Percentiles rank a stretch among this genome's conserved stretches.
Evolutionary conservation across 1,140 invertebrate genomes (phyloP).

Genomic region (Eciton burchellii): DNA sequence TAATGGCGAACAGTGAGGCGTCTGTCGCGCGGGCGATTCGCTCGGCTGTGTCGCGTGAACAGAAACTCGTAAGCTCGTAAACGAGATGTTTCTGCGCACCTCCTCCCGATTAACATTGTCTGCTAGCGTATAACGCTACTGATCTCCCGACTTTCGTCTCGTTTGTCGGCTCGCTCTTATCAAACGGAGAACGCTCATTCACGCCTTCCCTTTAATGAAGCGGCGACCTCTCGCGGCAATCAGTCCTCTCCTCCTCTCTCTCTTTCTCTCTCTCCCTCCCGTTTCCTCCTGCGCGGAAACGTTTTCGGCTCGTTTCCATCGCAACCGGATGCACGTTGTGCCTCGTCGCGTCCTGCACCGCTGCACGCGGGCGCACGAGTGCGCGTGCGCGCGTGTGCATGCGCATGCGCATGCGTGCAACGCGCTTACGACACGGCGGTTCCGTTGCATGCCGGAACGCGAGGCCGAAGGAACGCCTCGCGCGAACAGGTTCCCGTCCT

Average conservation of each 20-base stretch:
- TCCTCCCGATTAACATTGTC: neutral
- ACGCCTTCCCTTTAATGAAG: conserved; percentile 36
- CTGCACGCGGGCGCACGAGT: neutral
- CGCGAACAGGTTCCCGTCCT: conserved; percentile 57
- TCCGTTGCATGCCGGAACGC: conserved; percentile 59
- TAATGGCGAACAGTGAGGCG: conserved; percentile 59
- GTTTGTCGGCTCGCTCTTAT: conserved; percentile 35
- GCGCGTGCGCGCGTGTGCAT: neutral
- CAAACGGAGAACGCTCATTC: conserved; percentile 40
- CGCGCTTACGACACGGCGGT: conserved; percentile 52
- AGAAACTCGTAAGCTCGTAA: conserved; percentile 15
- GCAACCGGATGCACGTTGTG: conserved; percentile 42
- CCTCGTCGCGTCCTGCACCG: conserved; percentile 20
- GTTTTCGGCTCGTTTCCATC: conserved; percentile 46
- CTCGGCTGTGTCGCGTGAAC: conserved; percentile 24
- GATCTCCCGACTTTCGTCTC: conserved; percentile 5
- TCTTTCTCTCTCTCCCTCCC: conserved; percentile 22
- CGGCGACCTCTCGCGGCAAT: conserved; percentile 1
- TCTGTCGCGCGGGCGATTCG: conserved; percentile 51
- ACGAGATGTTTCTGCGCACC: neutral
- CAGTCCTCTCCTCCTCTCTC: conserved; percentile 18
- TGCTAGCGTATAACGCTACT: neutral
- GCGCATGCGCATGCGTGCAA: neutral
- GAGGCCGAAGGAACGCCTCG: conserved; percentile 57
- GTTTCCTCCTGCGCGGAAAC: conserved; percentile 27